Evolutionary conservation across 2,113 vertebrate species (phyloP), one percentile per base, ranked within the genome.

Genomic region (Synodontis membranacea): DNA sequence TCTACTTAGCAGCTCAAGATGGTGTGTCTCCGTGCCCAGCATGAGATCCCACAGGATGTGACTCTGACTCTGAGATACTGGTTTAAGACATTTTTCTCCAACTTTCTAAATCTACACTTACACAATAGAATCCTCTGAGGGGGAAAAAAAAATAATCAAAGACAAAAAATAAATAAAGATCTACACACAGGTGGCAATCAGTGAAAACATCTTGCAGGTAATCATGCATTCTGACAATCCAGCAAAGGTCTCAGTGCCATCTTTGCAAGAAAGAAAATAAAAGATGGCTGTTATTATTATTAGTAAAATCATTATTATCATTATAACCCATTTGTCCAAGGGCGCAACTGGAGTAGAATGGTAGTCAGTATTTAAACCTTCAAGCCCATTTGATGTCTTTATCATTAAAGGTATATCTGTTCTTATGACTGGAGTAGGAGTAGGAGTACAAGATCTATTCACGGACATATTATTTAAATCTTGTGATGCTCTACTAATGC

Each of bases 1-100:
- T 86, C 86, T 81, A 68, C 88, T 83, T 87, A 44, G 74, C 84
- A 84, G 82, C 82, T 88, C 83, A 88, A 91, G 86, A 85, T 89
- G 86, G 84, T 84, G 83, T 64, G 52, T 84, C 56, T 85, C 78
- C 68, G 68, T 64, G 37, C 85, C 82, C 86, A 91, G 86, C 23
- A 25, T 62, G 86, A 88, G 82, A 75, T 89, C 80, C 83, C 80
- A 85, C 74, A 76, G 86, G 50, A 81, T 85, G 86, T 88, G 86
- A 76, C 86, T 91, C 82, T 54, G 86, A 88, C 17, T 87, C 74
- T 19, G 48, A 76, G 52, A 80, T n/a, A 52, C 50, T 81, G 84
- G 50, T 89, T 88, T 80, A 86, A 76, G 60, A 52, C 25, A 0
- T 50, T 83, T 78, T 34, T 44, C 44, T 50, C 28, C 31, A 80